Evolutionary conservation across 2,113 vertebrate species (phyloP), one percentile per base, ranked within the genome.

Genomic region (Sprattus sprattus): DNA sequence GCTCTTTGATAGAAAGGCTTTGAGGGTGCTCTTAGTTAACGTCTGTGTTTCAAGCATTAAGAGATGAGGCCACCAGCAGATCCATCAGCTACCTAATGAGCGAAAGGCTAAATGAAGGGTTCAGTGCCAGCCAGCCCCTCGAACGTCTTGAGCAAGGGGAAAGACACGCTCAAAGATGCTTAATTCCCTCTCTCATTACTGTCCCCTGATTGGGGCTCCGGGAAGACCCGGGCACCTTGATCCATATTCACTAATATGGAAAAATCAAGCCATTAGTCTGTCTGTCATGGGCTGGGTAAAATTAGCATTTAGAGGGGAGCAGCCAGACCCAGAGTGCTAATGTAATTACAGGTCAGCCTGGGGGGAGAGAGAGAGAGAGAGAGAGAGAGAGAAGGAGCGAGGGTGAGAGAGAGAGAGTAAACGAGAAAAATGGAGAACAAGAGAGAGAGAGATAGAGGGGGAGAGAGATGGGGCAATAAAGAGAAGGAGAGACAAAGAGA

Each of bases 161-260:
- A 15, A 52, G 50, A 22, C 54, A 60, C 54, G 6, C 18, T 6
- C 18, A 22, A 20, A 22, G 54, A 60, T 20, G 18, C 18, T 20
- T 57, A 18, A 20, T 60, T 22, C 54, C 54, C 18, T 22, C 54
- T 60, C 54, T 22, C 54, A 60, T 60, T 60, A 60, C 54, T 20
- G 54, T 22, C 18, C 54, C 54, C 54, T 60, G 54, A 60, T 60
- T 60, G 54, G 54, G 54, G 20, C 54, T 60, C 54, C 5, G 22
- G 54, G 54, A 60, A 60, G 54, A 60, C 20, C 54, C 18, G 54
- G 54, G 54, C 54, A 60, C 54, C 54, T 60, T 20, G 18, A 60
- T 60, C 18, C 54, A 60, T 60, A 60, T 60, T n/a, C 54, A 60
- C 54, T 60, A 60, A 60, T 60, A 60, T 60, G 54, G 54, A 60